Evolutionary conservation across 1,140 invertebrate genomes (phyloP).

Genomic region (Drosophila triauraria): DNA sequence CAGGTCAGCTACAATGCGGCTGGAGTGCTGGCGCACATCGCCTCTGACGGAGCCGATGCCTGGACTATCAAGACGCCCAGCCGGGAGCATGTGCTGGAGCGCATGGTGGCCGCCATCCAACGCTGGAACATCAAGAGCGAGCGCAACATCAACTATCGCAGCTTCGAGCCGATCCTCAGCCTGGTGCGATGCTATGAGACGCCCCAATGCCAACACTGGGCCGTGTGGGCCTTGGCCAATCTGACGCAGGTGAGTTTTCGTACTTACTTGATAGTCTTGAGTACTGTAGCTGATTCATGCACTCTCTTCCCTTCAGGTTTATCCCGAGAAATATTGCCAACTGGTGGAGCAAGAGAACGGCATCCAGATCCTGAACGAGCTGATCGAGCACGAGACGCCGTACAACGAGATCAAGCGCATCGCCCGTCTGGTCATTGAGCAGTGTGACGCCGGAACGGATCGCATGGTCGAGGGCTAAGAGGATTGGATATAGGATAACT

Average conservation of each 20-base stretch:
- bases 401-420: constrained; percentile 89
- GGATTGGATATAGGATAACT: constrained; percentile 5
- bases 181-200: constrained; percentile 93
- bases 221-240: constrained; percentile 98
- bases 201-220: constrained; percentile 97
- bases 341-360: constrained; percentile 95
- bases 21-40: constrained; percentile 97
- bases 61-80: constrained; percentile 92
- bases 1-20: constrained; percentile 98
- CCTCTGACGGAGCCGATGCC: constrained; percentile 93
- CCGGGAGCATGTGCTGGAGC: constrained; percentile 90
- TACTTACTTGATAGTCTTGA: too few species aligned
- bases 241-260: constrained; percentile 90
- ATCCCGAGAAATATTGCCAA: constrained; percentile 94
- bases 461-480: constrained; percentile 74
- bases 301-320: constrained; percentile 48
- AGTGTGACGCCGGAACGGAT: constrained; percentile 86
- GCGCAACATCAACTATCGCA: constrained; percentile 98
- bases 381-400: constrained; percentile 88
- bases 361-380: constrained; percentile 89
- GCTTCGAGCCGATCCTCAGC: constrained; percentile 95
- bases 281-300: not conserved
- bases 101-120: constrained; percentile 93
- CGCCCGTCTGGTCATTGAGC: constrained; percentile 88
- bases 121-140: constrained; percentile 94